phyloP scores from a whole-genome alignment of 2,888 invertebrate genomes.

The Mamestra brassicae region DNA sequence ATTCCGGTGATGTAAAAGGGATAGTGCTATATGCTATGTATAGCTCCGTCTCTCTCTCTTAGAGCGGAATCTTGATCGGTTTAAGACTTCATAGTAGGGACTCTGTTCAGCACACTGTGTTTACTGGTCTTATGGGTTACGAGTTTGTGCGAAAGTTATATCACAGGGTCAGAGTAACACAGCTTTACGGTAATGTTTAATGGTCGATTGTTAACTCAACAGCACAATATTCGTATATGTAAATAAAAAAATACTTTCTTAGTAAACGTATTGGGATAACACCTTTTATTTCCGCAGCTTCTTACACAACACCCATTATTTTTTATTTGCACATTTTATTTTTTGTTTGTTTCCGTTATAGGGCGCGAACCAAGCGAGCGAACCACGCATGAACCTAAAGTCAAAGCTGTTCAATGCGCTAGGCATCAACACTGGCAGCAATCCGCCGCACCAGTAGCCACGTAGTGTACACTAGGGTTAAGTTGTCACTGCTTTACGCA shows the following conservation, averaged over 20 bases:
- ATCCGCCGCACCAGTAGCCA: conserved; percentile 87
- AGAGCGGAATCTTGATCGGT: too few relatives aligned
- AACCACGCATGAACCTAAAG: conserved; percentile 95
- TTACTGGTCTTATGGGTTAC: too few relatives aligned
- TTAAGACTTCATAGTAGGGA: too few relatives aligned
- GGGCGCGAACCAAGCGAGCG: conserved; percentile 93
- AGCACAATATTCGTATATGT: conserved; percentile 5
- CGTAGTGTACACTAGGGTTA: conserved; percentile 67
- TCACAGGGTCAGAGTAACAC: too few relatives aligned
- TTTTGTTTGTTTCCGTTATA: conserved; percentile 89
- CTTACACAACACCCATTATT: conserved; percentile 65
- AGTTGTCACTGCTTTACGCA: conserved; percentile 68
- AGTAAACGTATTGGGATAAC: conserved; percentile 19
- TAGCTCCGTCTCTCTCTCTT: too few relatives aligned
- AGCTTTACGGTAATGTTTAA: background rate
- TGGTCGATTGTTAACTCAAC: background rate
- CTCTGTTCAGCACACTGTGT: too few relatives aligned
- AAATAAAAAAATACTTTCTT: conserved; percentile 14
- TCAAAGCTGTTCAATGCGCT: conserved; percentile 96
- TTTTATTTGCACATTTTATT: conserved; percentile 83
- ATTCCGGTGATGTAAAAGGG: too few relatives aligned
- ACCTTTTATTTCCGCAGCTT: conserved; percentile 57
- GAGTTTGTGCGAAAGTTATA: background rate
- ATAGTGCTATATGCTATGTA: too few relatives aligned
- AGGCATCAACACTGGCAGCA: conserved; percentile 93